Percentiles rank a stretch among this genome's conserved stretches.
Conservation (phyloP, 2,888 invertebrate species). For the Malthinus seriepunctatus region DNA sequence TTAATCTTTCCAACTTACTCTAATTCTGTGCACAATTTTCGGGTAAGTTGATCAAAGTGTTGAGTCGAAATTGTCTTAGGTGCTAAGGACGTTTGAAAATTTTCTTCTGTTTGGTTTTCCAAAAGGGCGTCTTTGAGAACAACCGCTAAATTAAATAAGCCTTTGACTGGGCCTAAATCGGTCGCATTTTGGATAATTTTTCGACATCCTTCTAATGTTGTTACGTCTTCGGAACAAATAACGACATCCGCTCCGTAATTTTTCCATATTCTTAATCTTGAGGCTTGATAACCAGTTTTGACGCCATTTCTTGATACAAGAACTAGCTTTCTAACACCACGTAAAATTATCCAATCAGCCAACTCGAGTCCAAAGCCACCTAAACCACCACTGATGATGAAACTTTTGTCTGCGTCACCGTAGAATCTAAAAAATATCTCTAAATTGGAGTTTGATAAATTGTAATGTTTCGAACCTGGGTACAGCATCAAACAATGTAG, state of each 20-base stretch:
- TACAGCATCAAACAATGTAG: slow-evolving; percentile 27
- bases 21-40: slow-evolving; percentile 60
- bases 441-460: too few relatives aligned
- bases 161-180: slow-evolving; percentile 72
- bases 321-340: slow-evolving; percentile 79
- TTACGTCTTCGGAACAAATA: slow-evolving; percentile 73
- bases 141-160: slow-evolving; percentile 89
- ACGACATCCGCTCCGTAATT: slow-evolving; percentile 69
- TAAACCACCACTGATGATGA: slow-evolving; percentile 77
- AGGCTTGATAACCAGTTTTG: slow-evolving; percentile 79
- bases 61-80: slow-evolving; percentile 85
- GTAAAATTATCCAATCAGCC: slow-evolving; percentile 80
- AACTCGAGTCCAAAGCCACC: slow-evolving; percentile 93
- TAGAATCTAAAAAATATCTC: slow-evolving; percentile 54
- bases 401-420: slow-evolving; percentile 58
- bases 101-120: slow-evolving; percentile 73
- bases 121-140: slow-evolving; percentile 75
- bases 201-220: slow-evolving; percentile 70
- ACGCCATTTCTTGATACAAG: slow-evolving; percentile 82
- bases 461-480: slow-evolving; percentile 29
- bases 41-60: slow-evolving; percentile 71
- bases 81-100: slow-evolving; percentile 67
- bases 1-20: slow-evolving; percentile 37
- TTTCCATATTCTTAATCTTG: slow-evolving; percentile 72
- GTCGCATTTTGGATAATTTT: slow-evolving; percentile 68